These are phyloP conservation scores for Conger conger DNA, from an alignment of 2,113 vertebrate species.

Conservation along the genomic window DNA sequence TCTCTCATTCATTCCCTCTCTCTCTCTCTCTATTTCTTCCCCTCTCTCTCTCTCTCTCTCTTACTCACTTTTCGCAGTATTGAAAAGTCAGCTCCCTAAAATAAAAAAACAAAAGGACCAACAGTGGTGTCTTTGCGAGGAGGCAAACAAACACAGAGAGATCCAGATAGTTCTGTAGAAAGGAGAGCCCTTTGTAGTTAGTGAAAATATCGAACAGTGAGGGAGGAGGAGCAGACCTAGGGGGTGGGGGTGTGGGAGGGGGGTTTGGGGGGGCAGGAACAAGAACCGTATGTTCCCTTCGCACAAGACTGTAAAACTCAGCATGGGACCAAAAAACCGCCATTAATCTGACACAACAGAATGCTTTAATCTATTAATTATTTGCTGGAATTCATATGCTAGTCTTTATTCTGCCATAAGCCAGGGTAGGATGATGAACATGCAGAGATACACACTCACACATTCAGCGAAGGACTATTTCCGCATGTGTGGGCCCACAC, in stretches of 20 bases:
- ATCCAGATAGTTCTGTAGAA: constrained; percentile 6
- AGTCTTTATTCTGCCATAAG: background rate
- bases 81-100: background rate
- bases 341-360: background rate
- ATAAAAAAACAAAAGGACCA: constrained; percentile 4
- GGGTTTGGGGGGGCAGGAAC: background rate
- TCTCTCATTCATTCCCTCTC: background rate
- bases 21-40: background rate
- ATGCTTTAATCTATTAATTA: constrained; percentile 20
- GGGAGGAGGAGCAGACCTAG: background rate
- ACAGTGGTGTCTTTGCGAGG: background rate
- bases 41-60: background rate
- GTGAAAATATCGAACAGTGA: background rate
- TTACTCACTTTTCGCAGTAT: background rate
- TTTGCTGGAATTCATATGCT: constrained; percentile 5
- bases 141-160: constrained; percentile 11
- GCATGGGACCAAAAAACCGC: background rate
- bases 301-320: background rate
- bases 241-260: background rate
- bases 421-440: background rate
- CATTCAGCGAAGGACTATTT: too few relatives aligned
- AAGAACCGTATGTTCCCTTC: constrained; percentile 19
- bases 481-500: too few relatives aligned
- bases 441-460: background rate
- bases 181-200: constrained; percentile 11